These are phyloP conservation scores for Sturmia bella DNA, from an alignment of 2,888 invertebrate genomes.

Conservation along the genomic window DNA sequence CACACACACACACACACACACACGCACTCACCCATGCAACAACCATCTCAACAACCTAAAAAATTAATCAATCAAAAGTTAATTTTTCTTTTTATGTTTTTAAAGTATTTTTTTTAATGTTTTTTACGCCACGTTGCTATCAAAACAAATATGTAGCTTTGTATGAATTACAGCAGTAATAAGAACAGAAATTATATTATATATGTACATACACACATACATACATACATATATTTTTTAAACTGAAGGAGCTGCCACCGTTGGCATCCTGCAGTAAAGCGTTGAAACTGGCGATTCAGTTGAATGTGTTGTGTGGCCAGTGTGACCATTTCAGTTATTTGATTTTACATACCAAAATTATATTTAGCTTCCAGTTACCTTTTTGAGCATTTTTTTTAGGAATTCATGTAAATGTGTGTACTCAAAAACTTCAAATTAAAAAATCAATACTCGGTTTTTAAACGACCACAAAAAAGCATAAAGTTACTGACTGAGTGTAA, in stretches of 20 bases:
- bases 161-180: conserved; percentile 25
- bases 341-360: conserved; percentile 7
- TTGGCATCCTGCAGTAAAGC: not conserved
- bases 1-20: not conserved
- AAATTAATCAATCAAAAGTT: conserved; percentile 67
- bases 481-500: too few species aligned
- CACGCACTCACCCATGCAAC: not conserved
- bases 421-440: conserved; percentile 44
- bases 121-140: conserved; percentile 19
- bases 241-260: not conserved
- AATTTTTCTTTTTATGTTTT: conserved; percentile 38
- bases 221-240: conserved; percentile 12
- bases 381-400: too few species aligned
- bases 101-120: not conserved
- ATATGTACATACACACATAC: too few species aligned
- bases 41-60: not conserved
- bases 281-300: not conserved
- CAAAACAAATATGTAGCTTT: conserved; percentile 48
- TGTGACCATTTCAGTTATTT: too few species aligned
- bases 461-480: too few species aligned
- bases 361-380: too few species aligned
- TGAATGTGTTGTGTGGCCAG: too few species aligned
- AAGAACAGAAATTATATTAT: not conserved
- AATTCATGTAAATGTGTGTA: too few species aligned
- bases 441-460: too few species aligned